phyloP scores from a whole-genome alignment of 2,888 invertebrate genomes.

The Chaetogeoica ovagalla region DNA sequence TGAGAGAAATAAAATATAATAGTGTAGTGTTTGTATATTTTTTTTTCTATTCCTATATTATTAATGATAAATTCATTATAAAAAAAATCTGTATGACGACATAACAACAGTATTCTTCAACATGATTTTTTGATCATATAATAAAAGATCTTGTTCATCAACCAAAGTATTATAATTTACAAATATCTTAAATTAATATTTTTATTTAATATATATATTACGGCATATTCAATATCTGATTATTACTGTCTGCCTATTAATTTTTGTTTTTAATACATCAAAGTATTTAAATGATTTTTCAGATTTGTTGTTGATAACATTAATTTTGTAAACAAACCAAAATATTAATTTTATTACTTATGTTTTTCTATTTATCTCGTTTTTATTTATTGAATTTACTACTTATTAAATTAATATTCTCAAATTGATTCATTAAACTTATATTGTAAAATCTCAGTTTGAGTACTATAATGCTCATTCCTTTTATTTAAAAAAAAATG shows the following conservation, averaged over 20 bases:
- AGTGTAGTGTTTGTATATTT: conserved; percentile 10
- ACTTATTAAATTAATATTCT: neutral
- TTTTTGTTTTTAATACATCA: neutral
- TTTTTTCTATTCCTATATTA: conserved; percentile 2
- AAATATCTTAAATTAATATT: conserved; percentile 10
- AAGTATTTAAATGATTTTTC: neutral
- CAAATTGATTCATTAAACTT: neutral
- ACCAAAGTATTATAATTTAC: conserved; percentile 34
- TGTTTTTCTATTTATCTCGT: neutral
- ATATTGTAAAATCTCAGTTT: neutral
- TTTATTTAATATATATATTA: neutral
- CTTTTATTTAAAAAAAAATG: neutral
- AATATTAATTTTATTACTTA: too few relatives aligned
- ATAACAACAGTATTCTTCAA: conserved; percentile 8
- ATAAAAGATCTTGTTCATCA: conserved; percentile 9
- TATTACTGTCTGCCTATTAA: neutral
- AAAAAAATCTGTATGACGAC: neutral
- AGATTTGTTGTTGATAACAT: conserved; percentile 3
- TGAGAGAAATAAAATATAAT: neutral
- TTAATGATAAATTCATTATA: neutral
- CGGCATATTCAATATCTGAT: conserved; percentile 14
- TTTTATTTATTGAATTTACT: neutral
- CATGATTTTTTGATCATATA: neutral
- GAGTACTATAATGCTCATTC: conserved; percentile 5
- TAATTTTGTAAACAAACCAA: too few relatives aligned